Conservation (phyloP, 30 jellyfish, hydroid and myxozoan species). For the Aurelia aurita region DNA sequence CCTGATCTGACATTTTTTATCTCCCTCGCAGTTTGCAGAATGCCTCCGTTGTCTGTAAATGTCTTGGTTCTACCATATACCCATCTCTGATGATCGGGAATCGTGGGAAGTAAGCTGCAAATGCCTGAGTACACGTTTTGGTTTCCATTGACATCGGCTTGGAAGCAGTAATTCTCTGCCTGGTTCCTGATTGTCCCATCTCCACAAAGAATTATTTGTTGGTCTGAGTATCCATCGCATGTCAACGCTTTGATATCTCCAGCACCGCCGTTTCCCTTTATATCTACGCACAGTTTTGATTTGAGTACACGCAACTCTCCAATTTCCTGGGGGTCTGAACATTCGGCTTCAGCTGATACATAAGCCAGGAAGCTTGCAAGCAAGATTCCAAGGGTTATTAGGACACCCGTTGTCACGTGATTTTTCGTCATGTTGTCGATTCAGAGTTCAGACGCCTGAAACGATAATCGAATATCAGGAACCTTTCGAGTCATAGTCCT, state of each 20-base stretch:
- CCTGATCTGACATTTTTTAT: slow-evolving; percentile 16
- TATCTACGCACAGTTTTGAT: slow-evolving; percentile 37
- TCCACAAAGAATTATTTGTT: slow-evolving; percentile 37
- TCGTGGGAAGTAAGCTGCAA: slow-evolving; percentile 13
- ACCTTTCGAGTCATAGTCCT: too few relatives aligned
- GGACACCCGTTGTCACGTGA: too few relatives aligned
- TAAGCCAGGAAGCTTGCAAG: not conserved
- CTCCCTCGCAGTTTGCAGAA: slow-evolving; percentile 33
- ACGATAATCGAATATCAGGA: too few relatives aligned
- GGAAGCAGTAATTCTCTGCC: slow-evolving; percentile 42
- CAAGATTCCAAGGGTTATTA: too few relatives aligned
- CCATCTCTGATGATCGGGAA: slow-evolving; percentile 33
- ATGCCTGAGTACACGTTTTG: slow-evolving; percentile 3
- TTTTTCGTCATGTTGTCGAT: too few relatives aligned
- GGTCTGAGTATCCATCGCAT: slow-evolving; percentile 44
- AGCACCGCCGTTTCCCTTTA: slow-evolving; percentile 24
- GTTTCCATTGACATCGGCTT: slow-evolving; percentile 17
- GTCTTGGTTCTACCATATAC: slow-evolving; percentile 4
- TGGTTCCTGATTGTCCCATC: slow-evolving; percentile 56
- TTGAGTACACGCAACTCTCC: slow-evolving; percentile 46
- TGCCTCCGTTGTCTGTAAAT: slow-evolving; percentile 48
- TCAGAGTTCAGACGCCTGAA: too few relatives aligned
- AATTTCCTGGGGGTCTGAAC: slow-evolving; percentile 31
- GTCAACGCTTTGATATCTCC: slow-evolving; percentile 19
- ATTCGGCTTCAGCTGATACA: slow-evolving; percentile 13